Evolutionary conservation across 2,888 invertebrate genomes (phyloP), one percentile per base, ranked within the genome.

Genomic region (Xylota segnis): DNA sequence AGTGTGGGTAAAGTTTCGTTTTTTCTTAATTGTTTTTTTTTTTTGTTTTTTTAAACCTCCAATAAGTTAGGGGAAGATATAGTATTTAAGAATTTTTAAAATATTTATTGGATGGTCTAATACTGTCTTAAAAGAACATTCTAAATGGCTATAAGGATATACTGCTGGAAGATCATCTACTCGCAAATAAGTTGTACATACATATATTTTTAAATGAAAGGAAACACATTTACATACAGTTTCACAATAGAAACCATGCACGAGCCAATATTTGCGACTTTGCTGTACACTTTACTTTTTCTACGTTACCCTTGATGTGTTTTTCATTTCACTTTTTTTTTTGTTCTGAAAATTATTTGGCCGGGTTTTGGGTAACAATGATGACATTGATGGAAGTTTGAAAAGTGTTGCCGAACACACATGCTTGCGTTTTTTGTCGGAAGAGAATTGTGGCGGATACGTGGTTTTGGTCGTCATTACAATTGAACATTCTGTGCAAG

Each of bases 331-430:
- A 16, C 2, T 43, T 23, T 32, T 37, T 14, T n/a, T 34, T 12
- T 3, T 5, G 12, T 34, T 2, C 12, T 34, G 23, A 5, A 40
- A 63, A 63, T 54, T 14, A 45, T 63, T 10, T 54, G 43, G 52
- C 32, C 45, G 63, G 52, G 14, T 43, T 43, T 43, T 43, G 14
- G 43, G 34, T 40, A 61, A 50, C 18, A 52, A 61, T 72, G 61
- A 68, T 52, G 66, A 54, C 66, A 66, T 66, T 68, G 68, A 68
- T 54, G 40, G 54, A 54, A 54, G 16, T 54, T 37, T 72, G 72
- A 50, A 61, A 72, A 72, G 61, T 61, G 59, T 47, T 72, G 61
- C 29, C 40, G 40, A 72, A 52, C 72, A 50, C 59, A 61, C 50
- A 61, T 32, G 18, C n/a, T 47, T 16, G 12, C 9, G 4, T 58